Evolutionary conservation across 2,888 invertebrate genomes (phyloP), one percentile per base, ranked within the genome.

Genomic region (Hydrotaea diabolus): DNA sequence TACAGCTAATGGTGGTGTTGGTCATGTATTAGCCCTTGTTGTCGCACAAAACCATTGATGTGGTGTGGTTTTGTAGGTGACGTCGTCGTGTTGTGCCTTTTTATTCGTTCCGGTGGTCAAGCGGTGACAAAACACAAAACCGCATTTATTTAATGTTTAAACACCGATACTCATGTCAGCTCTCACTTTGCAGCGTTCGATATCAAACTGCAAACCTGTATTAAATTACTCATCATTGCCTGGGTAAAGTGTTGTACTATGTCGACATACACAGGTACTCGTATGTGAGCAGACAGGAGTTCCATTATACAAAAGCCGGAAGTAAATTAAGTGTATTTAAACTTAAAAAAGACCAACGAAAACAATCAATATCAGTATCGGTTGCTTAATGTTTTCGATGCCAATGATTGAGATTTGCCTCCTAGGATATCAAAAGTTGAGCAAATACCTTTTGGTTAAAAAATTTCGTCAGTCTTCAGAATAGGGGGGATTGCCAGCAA

Each of bases 121-220:
- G 72, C 11, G 69, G 57, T 77, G 83, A 80, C 71, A 80, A 74
- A 77, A 71, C 77, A 74, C 64, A 11, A 71, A 80, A 83, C 80
- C 83, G 23, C 80, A 83, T 80, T 80, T 57, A 77, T 74, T 83
- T 80, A 74, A 77, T 71, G 57, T 80, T 75, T 77, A 80, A 80
- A 80, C 75, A 77, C 62, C 39, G 62, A 23, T 26, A 59, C 36
- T 23, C 5, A 39, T 2, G 43, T 36, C 62, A 19, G 17, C 59
- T 71, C 49, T 21, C 15, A 77, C 49, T 53, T 7, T 2, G 55
- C 55, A 23, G 69, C 46, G 43, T 69, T 43, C 43, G 21, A 69
- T 69, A 69, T 69, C 9, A 69, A 43, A 46, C 46, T 69, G 46
- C 39, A 7, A 46, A 69, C 15, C 7, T 15, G 15, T 62, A 62